Conservation (phyloP, 2,113 vertebrate species). For the Apeltes quadracus region DNA sequence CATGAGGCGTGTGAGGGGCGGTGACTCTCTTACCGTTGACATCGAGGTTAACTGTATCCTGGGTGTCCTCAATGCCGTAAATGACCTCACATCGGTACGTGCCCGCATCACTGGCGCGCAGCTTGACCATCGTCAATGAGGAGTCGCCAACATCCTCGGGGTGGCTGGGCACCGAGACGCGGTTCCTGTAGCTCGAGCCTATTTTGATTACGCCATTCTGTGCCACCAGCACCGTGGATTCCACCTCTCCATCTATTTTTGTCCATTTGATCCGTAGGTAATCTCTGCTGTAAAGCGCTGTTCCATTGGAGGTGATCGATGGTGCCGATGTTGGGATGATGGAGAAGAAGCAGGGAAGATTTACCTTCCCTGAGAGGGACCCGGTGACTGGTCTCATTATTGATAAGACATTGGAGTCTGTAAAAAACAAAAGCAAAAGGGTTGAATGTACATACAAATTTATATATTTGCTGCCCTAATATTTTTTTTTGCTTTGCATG, state of each 20-base stretch:
- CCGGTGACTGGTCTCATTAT: constrained; percentile 83
- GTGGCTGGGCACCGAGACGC: constrained; percentile 89
- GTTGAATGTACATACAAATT: constrained; percentile 21
- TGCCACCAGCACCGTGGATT: constrained; percentile 91
- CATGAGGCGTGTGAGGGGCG: constrained; percentile 7
- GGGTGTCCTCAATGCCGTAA: constrained; percentile 93
- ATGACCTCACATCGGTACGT: constrained; percentile 95
- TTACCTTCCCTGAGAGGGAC: constrained; percentile 88
- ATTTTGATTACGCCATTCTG: constrained; percentile 94
- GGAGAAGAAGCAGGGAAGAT: constrained; percentile 91
- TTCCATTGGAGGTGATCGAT: constrained; percentile 75
- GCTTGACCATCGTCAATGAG: constrained; percentile 88
- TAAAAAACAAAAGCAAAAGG: constrained; percentile 37
- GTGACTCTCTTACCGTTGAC: constrained; percentile 85
- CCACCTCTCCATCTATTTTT: constrained; percentile 85
- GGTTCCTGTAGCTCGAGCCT: constrained; percentile 86
- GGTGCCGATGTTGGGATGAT: constrained; percentile 86
- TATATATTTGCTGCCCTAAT: not conserved
- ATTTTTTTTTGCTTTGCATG: too few species aligned
- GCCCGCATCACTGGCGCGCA: constrained; percentile 91
- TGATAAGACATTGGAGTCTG: constrained; percentile 68
- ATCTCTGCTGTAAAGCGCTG: constrained; percentile 74
- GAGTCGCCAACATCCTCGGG: constrained; percentile 89
- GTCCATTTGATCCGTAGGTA: constrained; percentile 96
- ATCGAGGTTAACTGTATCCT: constrained; percentile 84